phyloP scores from a whole-genome alignment of 53 echinoderm and acorn worm species.

The Luidia sarsii region DNA sequence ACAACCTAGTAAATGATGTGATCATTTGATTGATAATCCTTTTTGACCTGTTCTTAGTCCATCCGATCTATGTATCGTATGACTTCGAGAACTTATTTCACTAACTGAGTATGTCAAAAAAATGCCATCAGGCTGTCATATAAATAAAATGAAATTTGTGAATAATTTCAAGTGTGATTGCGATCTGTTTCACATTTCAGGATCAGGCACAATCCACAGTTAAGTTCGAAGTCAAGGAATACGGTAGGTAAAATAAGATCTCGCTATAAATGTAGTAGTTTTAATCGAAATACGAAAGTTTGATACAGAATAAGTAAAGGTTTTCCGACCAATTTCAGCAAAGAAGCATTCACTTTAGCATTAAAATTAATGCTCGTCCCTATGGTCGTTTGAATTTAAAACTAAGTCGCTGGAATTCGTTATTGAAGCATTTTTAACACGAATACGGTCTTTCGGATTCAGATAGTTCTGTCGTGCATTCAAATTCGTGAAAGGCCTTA shows the following conservation, averaged over 20 bases:
- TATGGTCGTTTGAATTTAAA: background rate
- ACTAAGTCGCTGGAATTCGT: no score
- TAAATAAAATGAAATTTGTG: background rate
- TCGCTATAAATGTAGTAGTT: background rate
- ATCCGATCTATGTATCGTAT: background rate
- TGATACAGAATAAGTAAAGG: no score
- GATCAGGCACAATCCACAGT: conserved; percentile 50
- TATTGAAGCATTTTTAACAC: no score
- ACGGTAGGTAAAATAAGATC: conserved; percentile 58
- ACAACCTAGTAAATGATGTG: background rate
- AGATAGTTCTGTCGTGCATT: no score
- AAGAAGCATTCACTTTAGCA: no score
- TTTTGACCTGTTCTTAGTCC: background rate
- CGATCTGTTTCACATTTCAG: conserved; percentile 22
- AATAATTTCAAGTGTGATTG: background rate
- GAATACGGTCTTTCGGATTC: no score
- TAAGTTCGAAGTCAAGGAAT: conserved; percentile 85
- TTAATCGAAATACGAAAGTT: no score
- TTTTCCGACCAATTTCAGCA: no score
- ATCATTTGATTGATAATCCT: background rate
- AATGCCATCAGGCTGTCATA: no score
- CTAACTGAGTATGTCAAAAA: no score
- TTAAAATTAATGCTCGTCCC: background rate
- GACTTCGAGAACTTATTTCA: background rate
- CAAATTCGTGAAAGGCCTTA: no score